Evolutionary conservation across 92 coral and sea anemone species (phyloP).

Genomic region (Desmophyllum pertusum): DNA sequence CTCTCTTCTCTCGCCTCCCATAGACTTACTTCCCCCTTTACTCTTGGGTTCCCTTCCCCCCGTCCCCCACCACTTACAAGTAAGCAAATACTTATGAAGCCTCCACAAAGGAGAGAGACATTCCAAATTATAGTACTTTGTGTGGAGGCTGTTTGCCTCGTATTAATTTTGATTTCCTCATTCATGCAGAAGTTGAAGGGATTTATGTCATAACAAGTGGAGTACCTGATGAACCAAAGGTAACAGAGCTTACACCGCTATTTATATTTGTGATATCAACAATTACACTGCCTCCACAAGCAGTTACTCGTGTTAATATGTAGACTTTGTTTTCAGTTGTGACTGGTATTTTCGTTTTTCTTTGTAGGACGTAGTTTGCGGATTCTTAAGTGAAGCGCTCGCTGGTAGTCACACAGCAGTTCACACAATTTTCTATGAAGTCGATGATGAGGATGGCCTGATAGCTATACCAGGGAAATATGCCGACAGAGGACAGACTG

Average conservation of each 20-base stretch:
- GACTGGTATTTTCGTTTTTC: not conserved
- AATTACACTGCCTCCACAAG: not conserved
- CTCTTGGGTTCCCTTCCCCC: no score
- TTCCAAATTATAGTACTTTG: not conserved
- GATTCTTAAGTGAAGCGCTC: constrained; percentile 90
- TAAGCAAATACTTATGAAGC: no score
- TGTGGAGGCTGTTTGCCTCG: not conserved
- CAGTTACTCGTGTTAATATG: not conserved
- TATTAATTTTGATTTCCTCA: not conserved
- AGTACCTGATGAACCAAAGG: constrained; percentile 95
- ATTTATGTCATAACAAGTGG: constrained; percentile 94
- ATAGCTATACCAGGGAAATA: constrained; percentile 92
- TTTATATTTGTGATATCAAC: not conserved
- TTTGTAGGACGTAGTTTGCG: constrained; percentile 89
- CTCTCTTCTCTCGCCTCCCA: no score
- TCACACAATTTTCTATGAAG: constrained; percentile 91
- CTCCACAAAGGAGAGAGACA: no score
- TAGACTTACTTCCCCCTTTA: no score
- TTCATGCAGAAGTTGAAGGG: constrained; percentile 87
- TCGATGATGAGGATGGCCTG: constrained; percentile 91
- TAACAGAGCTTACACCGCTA: constrained; percentile 3
- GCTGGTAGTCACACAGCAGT: constrained; percentile 89
- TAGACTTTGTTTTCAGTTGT: not conserved
- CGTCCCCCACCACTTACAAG: no score
- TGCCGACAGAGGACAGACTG: constrained; percentile 86